Base-by-base conservation (phyloP, 2,888 invertebrate genomes). In the Apotomis turbidana region DNA sequence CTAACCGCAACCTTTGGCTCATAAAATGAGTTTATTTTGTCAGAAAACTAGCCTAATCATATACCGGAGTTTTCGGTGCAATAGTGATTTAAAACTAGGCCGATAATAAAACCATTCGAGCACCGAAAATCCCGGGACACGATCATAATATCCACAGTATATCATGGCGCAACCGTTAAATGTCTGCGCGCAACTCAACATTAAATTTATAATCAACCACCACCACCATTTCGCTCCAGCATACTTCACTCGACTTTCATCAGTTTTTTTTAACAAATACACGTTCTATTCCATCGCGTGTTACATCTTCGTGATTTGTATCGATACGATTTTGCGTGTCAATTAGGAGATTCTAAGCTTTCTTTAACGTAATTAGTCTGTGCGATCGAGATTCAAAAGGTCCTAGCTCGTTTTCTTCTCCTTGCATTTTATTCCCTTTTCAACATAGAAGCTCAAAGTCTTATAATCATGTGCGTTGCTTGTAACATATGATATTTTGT, bases 181-280 rank as follows among this genome's bases (percentile, higher is more conserved):
- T 60, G 70, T 71, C 64, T 70, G 27, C 55, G 36, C 44, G 13
- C 55, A 13, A n/a, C 66, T 61, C 60, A 44, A 61, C 61, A 70
- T 70, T 68, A 67, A 68, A 74, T 77, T 75, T 78, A 77, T 78
- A 78, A 74, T 57, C 58, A 15, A 36, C 77, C 75, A 70, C 76
- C 72, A 70, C 76, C 44, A 76, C 72, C 75, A 27, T 27, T 27
- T 0, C 2, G 75, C 76, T 77, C 75, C 73, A 68, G 58, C 70
- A 74, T 75, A 74, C 74, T 73, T 75, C 73, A 70, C 74, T 76
- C 49, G 52, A 41, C 77, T 77, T 78, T 77, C 76, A 73, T 74
- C 58, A 68, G 75, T 78, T 78, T 76, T 76, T 76, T 76, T 74
- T 38, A 69, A 58, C 60, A 70, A 73, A 76, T 75, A 73, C 73